These are phyloP conservation scores for Hololepta plana DNA, from an alignment of 2,888 invertebrate species.

Conservation along the genomic window DNA sequence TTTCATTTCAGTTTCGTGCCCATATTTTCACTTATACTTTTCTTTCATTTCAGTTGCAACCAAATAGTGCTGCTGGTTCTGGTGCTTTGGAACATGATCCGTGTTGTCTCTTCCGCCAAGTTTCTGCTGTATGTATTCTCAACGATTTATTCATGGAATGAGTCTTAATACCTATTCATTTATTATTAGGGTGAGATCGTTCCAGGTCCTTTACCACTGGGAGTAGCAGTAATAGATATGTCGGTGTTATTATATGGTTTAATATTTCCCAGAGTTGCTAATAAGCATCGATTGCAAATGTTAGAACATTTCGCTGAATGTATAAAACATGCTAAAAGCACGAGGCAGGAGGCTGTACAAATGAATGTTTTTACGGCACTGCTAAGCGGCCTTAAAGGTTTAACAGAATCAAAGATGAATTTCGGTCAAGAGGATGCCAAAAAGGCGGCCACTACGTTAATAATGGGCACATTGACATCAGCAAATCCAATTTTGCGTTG, in stretches of 20 bases:
- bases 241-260: conserved; percentile 85
- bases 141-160: conserved; percentile 3
- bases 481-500: conserved; percentile 69
- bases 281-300: conserved; percentile 95
- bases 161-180: background rate
- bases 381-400: conserved; percentile 69
- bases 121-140: conserved; percentile 28
- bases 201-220: conserved; percentile 75
- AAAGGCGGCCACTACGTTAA: conserved; percentile 62
- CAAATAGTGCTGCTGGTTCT: conserved; percentile 88
- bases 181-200: conserved; percentile 33
- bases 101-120: conserved; percentile 69
- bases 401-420: conserved; percentile 71
- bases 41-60: conserved; percentile 52
- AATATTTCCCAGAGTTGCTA: conserved; percentile 85
- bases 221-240: conserved; percentile 91
- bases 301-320: conserved; percentile 93
- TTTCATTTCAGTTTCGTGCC: too few relatives aligned
- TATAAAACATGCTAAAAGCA: conserved; percentile 81
- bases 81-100: conserved; percentile 95
- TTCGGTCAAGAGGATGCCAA: conserved; percentile 83
- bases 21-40: too few relatives aligned
- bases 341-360: conserved; percentile 86
- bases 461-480: conserved; percentile 60
- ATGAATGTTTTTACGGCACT: conserved; percentile 93